Evolutionary conservation across 1,140 invertebrate genomes (phyloP), one percentile per base, ranked within the genome.

Genomic region (Cotesia glomerata): DNA sequence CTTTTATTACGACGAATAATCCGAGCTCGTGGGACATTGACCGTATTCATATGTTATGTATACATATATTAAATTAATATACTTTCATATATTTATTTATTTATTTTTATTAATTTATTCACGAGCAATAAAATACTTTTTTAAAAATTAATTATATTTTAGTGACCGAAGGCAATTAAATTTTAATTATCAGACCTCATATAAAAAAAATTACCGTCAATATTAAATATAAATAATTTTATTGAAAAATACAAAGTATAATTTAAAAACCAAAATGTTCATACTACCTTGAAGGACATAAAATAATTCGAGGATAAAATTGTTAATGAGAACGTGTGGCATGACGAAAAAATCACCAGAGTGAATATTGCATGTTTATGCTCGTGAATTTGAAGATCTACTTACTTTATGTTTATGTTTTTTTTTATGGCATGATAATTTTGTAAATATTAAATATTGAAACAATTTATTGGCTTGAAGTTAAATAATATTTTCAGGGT

Each of bases 21-120:
- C 80, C 82, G 81, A 84, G 81, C 79, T 79, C 77, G 71, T 80
- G 80, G 82, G 81, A 78, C 82, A 79, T 83, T 85, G 82, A 84
- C 82, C 83, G 83, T 45, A 45, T 45, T 45, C 39, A 45, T 45
- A 45, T 45, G 5, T 45, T 45, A 45, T 45, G 11, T 39, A 39
- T 45, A 45, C 11, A 45, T 11, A 45, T 11, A 45, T 45, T 9
- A 45, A n/a, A 26, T 26, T 26, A 26, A 54, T 54, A 54, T 54
- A 54, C 52, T 54, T 54, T 54, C 52, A 5, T 14, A 16, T 54
- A 54, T 54, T 54, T 14, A 16, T 54, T 54, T n/a, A 54, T 54
- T 54, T n/a, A 54, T 16, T n/a, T 14, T 54, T n/a, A 54, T 54
- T 54, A 54, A 9, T 14, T 45, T 45, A 26, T 26, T 26, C 26